Conservation (phyloP, 1,140 invertebrate genomes). For the Psix sp. region DNA sequence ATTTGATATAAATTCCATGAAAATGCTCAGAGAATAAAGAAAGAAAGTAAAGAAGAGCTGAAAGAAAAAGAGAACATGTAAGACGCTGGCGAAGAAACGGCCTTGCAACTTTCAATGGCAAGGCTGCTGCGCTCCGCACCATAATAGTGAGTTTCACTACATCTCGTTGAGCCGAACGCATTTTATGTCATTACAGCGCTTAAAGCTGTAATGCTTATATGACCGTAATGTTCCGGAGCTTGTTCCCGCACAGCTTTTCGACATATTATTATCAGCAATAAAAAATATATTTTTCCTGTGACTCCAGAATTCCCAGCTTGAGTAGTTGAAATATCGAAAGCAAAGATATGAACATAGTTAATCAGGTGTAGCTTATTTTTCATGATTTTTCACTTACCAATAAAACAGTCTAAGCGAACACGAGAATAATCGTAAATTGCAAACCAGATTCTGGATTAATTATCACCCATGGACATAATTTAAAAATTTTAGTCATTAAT, state of each 20-base stretch:
- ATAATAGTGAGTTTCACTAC: constrained; percentile 41
- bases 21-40: constrained; percentile 33
- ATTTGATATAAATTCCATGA: constrained; percentile 23
- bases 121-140: constrained; percentile 53
- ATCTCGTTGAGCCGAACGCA: constrained; percentile 35
- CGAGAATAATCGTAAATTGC: no score
- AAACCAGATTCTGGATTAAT: no score
- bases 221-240: no score
- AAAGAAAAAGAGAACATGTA: constrained; percentile 40
- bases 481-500: no score
- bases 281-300: constrained; percentile 24
- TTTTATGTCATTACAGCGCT: constrained; percentile 57
- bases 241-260: constrained; percentile 40
- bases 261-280: constrained; percentile 47
- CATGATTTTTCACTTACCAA: no score
- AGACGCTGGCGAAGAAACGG: constrained; percentile 51
- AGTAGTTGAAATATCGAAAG: no score
- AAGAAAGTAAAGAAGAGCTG: constrained; percentile 23
- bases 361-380: no score
- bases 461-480: no score
- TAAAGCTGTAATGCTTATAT: constrained; percentile 42
- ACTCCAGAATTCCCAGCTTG: not conserved
- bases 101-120: constrained; percentile 66
- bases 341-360: no score
- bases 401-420: no score